Evolutionary conservation across 2,888 invertebrate species (phyloP), one percentile per base, ranked within the genome.

Genomic region (Drosophila pseudotakahashii): DNA sequence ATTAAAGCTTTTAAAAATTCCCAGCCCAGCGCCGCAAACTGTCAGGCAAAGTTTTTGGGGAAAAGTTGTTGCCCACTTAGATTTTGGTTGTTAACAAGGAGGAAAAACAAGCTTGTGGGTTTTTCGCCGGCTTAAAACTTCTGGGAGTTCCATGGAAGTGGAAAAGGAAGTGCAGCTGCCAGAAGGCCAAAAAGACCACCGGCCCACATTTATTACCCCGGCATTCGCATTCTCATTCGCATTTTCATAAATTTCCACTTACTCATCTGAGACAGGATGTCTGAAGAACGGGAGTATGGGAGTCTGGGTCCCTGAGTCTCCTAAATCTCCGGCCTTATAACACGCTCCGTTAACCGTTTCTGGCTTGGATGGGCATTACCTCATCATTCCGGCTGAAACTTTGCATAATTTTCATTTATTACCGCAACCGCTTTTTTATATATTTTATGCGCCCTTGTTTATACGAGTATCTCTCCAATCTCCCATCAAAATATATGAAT

Each of bases 331-430:
- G 61, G 59, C 77, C 86, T 82, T 88, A 82, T 85, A 78, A 88
- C 80, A 82, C 80, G 82, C 86, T 88, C 88, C 88, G 82, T 88
- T 82, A 82, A 88, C 78, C 78, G 73, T 82, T 79, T 81, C 51
- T 75, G 78, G 73, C 75, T 81, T 54, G 76, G 76, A 51, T 76
- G 66, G 81, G 88, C 81, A 73, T 88, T 77, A 84, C 82, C 88
- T 78, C 88, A 82, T 82, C 82, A 82, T 88, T 88, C 78, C 75
- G 88, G 80, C 76, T 85, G 78, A 78, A 82, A 82, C 79, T 82
- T 82, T 82, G 88, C 82, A 82, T 82, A 82, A 82, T 82, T 82
- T 88, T 81, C 82, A 85, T 82, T 82, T 82, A 88, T 82, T 88
- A 82, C 82, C 79, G 67, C 82, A 85, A 61, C 88, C 74, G 76